These are phyloP conservation scores for Xylocampa areola DNA, from an alignment of 2,888 invertebrate species.

Conservation along the genomic window DNA sequence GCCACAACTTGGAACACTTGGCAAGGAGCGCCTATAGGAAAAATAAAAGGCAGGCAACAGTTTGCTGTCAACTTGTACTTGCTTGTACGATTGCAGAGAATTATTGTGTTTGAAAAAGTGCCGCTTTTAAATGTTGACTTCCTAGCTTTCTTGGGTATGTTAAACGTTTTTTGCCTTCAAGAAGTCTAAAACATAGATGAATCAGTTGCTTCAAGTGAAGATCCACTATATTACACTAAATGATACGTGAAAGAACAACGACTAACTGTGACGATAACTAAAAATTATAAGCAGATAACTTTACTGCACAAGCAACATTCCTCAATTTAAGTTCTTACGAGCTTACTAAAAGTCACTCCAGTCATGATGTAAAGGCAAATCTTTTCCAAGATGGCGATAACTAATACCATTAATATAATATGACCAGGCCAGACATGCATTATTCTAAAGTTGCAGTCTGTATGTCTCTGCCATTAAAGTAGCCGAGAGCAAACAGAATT, in stretches of 20 bases:
- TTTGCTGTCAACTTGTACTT: constrained; percentile 66
- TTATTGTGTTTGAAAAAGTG: constrained; percentile 60
- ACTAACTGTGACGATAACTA: neutral
- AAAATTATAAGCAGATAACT: neutral
- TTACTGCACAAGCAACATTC: neutral
- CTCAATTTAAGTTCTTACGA: neutral
- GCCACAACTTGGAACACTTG: constrained; percentile 78
- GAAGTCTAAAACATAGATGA: neutral
- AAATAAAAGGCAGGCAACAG: constrained; percentile 86
- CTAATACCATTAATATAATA: constrained; percentile 41
- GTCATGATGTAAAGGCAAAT: neutral
- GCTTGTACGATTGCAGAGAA: constrained; percentile 61
- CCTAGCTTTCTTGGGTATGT: constrained; percentile 10
- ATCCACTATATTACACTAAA: neutral
- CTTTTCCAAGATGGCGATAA: constrained; percentile 18
- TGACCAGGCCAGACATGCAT: constrained; percentile 37
- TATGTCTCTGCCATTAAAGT: constrained; percentile 54
- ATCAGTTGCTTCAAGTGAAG: neutral
- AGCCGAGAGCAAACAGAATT: constrained; percentile 62
- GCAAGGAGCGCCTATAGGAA: constrained; percentile 80
- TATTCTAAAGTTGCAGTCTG: constrained; percentile 43
- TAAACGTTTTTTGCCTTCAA: neutral
- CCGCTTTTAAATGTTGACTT: constrained; percentile 40
- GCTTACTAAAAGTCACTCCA: constrained; percentile 10
- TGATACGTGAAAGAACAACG: neutral